Evolutionary conservation across 2,888 invertebrate species (phyloP).

Genomic region (Zootermopsis nevadensis): DNA sequence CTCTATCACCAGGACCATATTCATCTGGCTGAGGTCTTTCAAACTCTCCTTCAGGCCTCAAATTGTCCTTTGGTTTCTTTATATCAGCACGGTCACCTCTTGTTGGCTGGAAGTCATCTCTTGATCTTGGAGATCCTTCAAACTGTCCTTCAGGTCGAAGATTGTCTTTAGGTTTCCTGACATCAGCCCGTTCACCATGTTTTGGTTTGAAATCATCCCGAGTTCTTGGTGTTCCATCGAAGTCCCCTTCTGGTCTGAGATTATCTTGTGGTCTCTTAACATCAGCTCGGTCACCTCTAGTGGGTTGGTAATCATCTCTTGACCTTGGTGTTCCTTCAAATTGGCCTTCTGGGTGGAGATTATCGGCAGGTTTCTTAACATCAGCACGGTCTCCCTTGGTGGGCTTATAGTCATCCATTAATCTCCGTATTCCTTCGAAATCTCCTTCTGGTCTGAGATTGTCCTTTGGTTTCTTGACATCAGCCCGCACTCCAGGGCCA

Average conservation of each 20-base stretch:
- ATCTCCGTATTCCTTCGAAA: constrained; percentile 37
- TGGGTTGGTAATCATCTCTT: constrained; percentile 47
- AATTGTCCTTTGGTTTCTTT: constrained; percentile 61
- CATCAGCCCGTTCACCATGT: constrained; percentile 57
- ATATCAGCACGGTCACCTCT: constrained; percentile 53
- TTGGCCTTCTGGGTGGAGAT: constrained; percentile 62
- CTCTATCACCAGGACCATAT: constrained; percentile 64
- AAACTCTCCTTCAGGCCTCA: constrained; percentile 66
- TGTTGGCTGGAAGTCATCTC: constrained; percentile 71
- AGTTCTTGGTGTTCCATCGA: constrained; percentile 53
- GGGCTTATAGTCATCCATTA: constrained; percentile 48
- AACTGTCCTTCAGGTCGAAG: constrained; percentile 67
- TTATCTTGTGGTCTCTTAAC: constrained; percentile 59
- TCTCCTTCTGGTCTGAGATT: constrained; percentile 62
- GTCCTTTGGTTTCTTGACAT: constrained; percentile 55
- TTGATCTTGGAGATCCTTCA: constrained; percentile 59
- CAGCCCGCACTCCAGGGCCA: constrained; percentile 59
- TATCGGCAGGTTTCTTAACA: constrained; percentile 69
- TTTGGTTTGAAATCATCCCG: constrained; percentile 67
- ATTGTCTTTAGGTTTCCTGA: constrained; percentile 62
- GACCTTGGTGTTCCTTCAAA: constrained; percentile 53
- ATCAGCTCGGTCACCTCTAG: constrained; percentile 57
- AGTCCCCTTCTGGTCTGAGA: constrained; percentile 59
- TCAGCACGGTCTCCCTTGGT: constrained; percentile 62
- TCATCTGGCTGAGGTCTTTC: constrained; percentile 58